Conservation (phyloP, 2,888 invertebrate species). For the Epinotia bilunana region DNA sequence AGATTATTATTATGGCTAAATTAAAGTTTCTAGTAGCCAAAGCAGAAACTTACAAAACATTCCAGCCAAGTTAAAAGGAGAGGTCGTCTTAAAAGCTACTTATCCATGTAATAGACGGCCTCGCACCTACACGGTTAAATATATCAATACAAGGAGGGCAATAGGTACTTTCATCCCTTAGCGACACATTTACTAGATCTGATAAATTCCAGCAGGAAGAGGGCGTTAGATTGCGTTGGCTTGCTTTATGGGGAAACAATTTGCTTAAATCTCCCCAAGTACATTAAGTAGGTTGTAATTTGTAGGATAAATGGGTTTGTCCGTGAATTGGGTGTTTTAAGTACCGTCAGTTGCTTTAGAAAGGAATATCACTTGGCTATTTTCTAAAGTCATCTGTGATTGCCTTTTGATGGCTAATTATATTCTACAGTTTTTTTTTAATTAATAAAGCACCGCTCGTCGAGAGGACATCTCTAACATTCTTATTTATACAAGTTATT, state of each 20-base stretch:
- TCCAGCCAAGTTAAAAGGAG: background rate
- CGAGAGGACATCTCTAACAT: background rate
- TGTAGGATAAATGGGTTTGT: slow-evolving; percentile 15
- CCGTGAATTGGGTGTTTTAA: slow-evolving; percentile 1
- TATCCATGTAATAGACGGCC: slow-evolving; percentile 5
- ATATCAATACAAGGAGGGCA: slow-evolving; percentile 24
- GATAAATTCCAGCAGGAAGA: slow-evolving; percentile 36
- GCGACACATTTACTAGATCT: slow-evolving; percentile 37
- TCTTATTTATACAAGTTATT: slow-evolving; percentile 2
- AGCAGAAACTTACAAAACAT: background rate
- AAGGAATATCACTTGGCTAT: background rate
- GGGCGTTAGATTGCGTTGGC: slow-evolving; percentile 38
- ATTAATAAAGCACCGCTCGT: background rate
- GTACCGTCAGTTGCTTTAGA: background rate
- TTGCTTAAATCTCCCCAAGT: slow-evolving; percentile 40
- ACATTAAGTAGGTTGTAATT: slow-evolving; percentile 36
- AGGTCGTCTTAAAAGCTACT: slow-evolving; percentile 16
- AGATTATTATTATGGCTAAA: background rate
- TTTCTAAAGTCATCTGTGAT: too few relatives aligned
- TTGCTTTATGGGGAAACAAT: slow-evolving; percentile 38
- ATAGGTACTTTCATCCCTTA: slow-evolving; percentile 32
- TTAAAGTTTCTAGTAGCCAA: background rate
- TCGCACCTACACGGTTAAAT: slow-evolving; percentile 18
- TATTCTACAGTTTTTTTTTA: too few relatives aligned
- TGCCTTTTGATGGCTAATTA: too few relatives aligned